These are phyloP conservation scores for Helleia helle DNA, from an alignment of 2,888 invertebrate species.

Conservation along the genomic window DNA sequence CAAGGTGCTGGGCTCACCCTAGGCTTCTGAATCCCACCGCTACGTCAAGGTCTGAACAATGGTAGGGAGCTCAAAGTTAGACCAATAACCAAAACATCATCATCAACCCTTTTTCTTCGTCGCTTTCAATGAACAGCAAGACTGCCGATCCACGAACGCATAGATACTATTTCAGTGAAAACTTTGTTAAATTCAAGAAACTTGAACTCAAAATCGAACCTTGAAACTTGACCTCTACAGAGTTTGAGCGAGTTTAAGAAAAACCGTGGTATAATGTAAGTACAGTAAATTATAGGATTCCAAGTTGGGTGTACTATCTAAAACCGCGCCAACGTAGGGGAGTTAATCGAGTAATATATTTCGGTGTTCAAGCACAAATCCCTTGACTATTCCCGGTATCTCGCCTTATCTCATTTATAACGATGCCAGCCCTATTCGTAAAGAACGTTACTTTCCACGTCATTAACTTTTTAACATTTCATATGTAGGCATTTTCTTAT, in stretches of 20 bases:
- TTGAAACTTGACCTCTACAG: background rate
- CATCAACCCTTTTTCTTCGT: no score
- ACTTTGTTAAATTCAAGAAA: no score
- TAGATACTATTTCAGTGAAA: no score
- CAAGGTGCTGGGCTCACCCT: no score
- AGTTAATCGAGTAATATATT: constrained; percentile 9
- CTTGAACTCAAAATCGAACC: background rate
- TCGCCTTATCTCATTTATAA: constrained; percentile 7
- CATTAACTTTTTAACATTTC: no score
- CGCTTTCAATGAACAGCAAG: no score
- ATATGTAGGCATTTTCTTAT: no score
- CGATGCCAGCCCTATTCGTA: background rate
- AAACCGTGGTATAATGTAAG: background rate
- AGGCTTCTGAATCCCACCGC: no score
- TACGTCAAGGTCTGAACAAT: no score
- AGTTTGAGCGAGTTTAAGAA: background rate
- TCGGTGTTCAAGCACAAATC: constrained; percentile 4
- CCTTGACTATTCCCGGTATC: background rate
- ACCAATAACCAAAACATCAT: no score
- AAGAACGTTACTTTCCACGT: constrained; percentile 1
- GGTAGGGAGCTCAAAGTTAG: no score
- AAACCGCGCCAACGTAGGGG: background rate
- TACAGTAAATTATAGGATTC: constrained; percentile 5
- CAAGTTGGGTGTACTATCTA: constrained; percentile 1
- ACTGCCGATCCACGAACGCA: no score